These are phyloP conservation scores for Xenopus laevis DNA, from an alignment of 2,113 vertebrate genomes.

Conservation along the genomic window DNA sequence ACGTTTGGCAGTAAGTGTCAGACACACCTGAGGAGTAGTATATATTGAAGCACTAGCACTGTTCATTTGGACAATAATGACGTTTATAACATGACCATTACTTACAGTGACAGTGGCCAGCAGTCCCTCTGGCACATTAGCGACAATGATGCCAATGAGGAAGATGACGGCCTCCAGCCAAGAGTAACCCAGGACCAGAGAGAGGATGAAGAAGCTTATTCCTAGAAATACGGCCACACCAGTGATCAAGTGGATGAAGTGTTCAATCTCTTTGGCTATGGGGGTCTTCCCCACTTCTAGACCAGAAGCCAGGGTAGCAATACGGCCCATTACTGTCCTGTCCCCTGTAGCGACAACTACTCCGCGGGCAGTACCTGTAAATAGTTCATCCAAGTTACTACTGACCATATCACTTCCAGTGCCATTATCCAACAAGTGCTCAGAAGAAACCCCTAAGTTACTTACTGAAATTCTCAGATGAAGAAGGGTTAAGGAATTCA, in stretches of 20 bases:
- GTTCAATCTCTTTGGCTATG: slow-evolving; percentile 85
- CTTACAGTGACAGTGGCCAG: slow-evolving; percentile 92
- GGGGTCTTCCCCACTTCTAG: slow-evolving; percentile 87
- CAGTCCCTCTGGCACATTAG: slow-evolving; percentile 87
- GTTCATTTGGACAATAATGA: neutral
- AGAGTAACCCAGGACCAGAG: slow-evolving; percentile 75
- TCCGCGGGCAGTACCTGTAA: slow-evolving; percentile 78
- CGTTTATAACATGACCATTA: neutral
- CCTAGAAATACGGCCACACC: slow-evolving; percentile 86
- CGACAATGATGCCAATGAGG: slow-evolving; percentile 90
- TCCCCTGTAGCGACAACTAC: slow-evolving; percentile 84
- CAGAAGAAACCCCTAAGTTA: too few relatives aligned
- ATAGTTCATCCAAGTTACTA: neutral
- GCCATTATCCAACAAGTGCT: too few relatives aligned
- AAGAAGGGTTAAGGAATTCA: too few relatives aligned
- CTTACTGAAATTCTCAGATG: too few relatives aligned
- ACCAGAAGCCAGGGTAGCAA: slow-evolving; percentile 84
- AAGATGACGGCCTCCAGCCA: slow-evolving; percentile 92
- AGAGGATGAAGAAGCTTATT: slow-evolving; percentile 79
- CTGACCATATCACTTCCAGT: too few relatives aligned
- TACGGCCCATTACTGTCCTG: slow-evolving; percentile 87
- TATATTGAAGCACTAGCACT: too few relatives aligned
- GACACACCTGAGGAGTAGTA: slow-evolving; percentile 70
- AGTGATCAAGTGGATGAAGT: slow-evolving; percentile 90
- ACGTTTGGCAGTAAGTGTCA: slow-evolving; percentile 86